These are phyloP conservation scores for Podocnemis expansa DNA, from an alignment of 2,113 vertebrate species.

Conservation along the genomic window DNA sequence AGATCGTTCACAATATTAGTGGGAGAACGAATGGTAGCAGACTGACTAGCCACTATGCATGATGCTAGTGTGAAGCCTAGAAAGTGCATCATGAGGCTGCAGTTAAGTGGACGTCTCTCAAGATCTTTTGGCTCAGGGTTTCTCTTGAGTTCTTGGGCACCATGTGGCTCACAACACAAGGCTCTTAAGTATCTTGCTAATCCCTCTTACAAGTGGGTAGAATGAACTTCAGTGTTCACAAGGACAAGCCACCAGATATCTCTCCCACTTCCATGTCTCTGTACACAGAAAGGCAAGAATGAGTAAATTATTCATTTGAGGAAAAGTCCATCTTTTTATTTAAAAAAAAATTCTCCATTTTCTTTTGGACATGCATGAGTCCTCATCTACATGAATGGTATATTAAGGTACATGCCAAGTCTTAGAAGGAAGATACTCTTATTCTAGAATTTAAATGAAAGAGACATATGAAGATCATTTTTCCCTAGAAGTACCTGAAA, in stretches of 20 bases:
- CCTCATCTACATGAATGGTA: neutral
- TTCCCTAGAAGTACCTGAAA: neutral
- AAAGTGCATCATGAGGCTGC: neutral
- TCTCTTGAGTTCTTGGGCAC: neutral
- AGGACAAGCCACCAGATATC: neutral
- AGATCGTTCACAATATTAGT: neutral
- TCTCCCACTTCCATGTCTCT: neutral
- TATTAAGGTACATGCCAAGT: neutral
- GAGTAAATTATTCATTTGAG: fast-evolving
- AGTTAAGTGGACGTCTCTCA: neutral
- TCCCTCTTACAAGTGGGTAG: neutral
- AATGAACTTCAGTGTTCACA: neutral
- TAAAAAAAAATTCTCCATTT: neutral
- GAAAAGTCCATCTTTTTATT: neutral
- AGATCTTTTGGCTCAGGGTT: neutral
- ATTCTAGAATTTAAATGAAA: neutral
- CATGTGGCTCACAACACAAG: neutral
- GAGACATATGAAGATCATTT: neutral
- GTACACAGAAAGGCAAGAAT: neutral
- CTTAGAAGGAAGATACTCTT: neutral
- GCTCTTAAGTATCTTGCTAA: neutral
- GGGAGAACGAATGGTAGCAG: neutral
- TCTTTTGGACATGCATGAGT: neutral
- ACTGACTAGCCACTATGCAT: neutral
- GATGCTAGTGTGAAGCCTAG: neutral